Conservation (phyloP, 1,140 invertebrate genomes). For the Ostrea edulis region DNA sequence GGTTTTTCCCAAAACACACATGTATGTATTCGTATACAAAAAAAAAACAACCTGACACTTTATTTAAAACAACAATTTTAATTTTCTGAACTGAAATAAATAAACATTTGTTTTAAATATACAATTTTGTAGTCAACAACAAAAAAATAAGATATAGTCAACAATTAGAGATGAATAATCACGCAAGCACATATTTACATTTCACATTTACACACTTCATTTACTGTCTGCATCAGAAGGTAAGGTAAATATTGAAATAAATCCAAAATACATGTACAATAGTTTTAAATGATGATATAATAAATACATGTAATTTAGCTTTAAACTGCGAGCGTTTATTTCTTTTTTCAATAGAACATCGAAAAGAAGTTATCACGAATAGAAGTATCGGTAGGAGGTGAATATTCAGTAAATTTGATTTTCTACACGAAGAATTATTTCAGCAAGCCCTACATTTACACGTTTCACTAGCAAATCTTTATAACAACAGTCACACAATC, state of each 20-base stretch:
- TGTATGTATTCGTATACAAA: neutral
- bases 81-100: slow-evolving; percentile 36
- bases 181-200: neutral
- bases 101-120: slow-evolving; percentile 22
- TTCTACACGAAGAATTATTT: neutral
- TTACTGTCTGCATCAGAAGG: neutral
- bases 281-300: neutral
- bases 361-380: neutral
- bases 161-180: neutral
- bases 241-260: neutral
- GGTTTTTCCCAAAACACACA: neutral
- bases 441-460: neutral
- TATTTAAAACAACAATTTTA: slow-evolving; percentile 27
- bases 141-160: slow-evolving; percentile 19
- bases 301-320: neutral
- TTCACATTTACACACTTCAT: neutral
- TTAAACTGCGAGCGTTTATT: neutral
- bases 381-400: too few species aligned
- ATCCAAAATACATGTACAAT: neutral
- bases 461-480: neutral
- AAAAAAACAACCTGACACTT: neutral
- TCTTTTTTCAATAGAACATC: neutral
- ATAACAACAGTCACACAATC: too few species aligned
- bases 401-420: too few species aligned
- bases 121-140: slow-evolving; percentile 37